phyloP scores from a whole-genome alignment of 2,888 invertebrate genomes.

The Drosophila silvestris region DNA sequence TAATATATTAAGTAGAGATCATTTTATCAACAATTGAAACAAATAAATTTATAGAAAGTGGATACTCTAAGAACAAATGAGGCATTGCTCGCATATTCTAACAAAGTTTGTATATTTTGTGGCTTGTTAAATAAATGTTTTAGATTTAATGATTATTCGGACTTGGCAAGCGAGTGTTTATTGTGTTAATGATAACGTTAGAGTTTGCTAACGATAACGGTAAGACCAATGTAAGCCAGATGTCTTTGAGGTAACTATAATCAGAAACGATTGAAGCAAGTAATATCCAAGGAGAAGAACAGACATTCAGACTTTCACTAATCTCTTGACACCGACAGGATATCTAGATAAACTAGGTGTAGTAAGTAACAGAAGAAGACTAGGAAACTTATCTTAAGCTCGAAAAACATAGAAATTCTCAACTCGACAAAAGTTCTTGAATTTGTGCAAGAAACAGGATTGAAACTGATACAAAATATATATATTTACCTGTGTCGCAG shows the following conservation, averaged over 20 bases:
- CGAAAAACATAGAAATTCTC: background rate
- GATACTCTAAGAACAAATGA: background rate
- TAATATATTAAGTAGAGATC: background rate
- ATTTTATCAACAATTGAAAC: background rate
- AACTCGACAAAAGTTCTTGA: background rate
- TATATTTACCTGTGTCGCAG: background rate
- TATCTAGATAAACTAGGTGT: no score
- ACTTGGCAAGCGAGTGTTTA: background rate
- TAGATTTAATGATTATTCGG: background rate
- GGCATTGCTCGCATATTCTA: background rate
- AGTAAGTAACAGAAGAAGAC: background rate
- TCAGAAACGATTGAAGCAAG: background rate
- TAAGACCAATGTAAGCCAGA: background rate
- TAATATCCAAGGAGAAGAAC: background rate
- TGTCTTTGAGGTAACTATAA: background rate
- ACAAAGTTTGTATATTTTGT: background rate
- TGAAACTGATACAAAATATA: background rate
- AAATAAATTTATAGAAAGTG: background rate
- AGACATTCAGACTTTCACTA: background rate
- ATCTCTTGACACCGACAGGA: accelerated
- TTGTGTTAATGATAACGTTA: background rate
- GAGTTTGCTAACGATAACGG: background rate
- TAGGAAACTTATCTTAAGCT: background rate
- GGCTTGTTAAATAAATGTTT: background rate
- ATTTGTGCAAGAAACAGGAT: background rate